Base-by-base conservation (phyloP, 2,113 vertebrate species). In the Pseudorectes ferrugineus region DNA sequence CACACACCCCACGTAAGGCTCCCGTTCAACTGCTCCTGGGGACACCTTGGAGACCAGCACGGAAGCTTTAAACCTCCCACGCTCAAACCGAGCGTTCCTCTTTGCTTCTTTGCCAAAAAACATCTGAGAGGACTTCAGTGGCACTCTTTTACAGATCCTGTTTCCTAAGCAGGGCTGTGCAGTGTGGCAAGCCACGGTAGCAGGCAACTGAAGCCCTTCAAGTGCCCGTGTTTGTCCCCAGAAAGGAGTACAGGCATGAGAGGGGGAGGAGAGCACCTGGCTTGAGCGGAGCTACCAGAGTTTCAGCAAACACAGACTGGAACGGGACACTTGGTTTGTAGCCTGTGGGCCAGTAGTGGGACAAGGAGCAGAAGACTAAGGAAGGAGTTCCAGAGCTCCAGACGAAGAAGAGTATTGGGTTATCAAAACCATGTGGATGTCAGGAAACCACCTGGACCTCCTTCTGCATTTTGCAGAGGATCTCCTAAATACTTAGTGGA, bases 21-120 rank as follows among this genome's bases (percentile, higher is more conserved):
- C 55, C 48, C 0, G 0, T 54, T 67, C 1, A 1, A 29, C 26
- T 43, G 6, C 45, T 72, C 14, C 24, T 1, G 0, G 23, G n/a
- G 48, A 75, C 38, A 85, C 29, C 82, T 40, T 59, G 40, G 43
- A 90, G 52, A 96, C 43, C 70, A 72, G 55, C 36, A 73, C 7
- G 55, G 68, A 76, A 89, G 36, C 38, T 74, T 81, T 66, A 87
- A 89, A 70, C 20, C 10, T 58, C 35, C 43, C 26, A 26, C 3
- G 0, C 33, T 83, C 42, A 79, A 91, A 83, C 4, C 0, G 0
- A 92, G 11, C 0, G 1, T 15, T 91, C 19, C 11, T 38, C 26
- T 79, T 91, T 79, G 16, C 31, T 79, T 49, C 62, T 76, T 59
- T 51, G 49, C 52, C 63, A 91, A 91, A 85, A 72, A 89, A 33